Conservation (phyloP, 2,113 vertebrate genomes). For the Polyodon spathula region DNA sequence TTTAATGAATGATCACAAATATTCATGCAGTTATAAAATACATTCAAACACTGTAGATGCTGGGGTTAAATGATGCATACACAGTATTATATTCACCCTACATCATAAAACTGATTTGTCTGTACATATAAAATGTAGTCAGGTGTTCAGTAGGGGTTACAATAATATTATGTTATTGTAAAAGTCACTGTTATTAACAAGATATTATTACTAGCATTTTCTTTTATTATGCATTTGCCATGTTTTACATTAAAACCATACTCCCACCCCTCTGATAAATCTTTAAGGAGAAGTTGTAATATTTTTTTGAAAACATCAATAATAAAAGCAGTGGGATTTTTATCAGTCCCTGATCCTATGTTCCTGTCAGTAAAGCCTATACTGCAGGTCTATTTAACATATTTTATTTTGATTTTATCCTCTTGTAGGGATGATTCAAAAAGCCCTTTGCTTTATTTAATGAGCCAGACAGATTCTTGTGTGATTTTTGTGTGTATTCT, state of each 20-base stretch:
- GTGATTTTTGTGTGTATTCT: background rate
- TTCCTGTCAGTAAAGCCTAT: constrained; percentile 34
- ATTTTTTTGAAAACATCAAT: constrained; percentile 41
- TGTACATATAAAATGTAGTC: background rate
- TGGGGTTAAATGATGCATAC: background rate
- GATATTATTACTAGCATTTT: background rate
- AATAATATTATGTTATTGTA: background rate
- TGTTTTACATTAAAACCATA: background rate
- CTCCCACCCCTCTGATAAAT: background rate
- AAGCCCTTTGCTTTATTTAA: constrained; percentile 4
- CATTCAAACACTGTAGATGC: no score
- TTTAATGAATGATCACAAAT: no score
- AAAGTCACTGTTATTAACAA: background rate
- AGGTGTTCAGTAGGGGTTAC: background rate
- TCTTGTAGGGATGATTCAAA: background rate
- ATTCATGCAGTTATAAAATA: no score
- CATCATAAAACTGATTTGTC: background rate
- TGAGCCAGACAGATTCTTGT: background rate
- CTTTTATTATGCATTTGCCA: background rate
- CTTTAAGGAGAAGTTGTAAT: constrained; percentile 1
- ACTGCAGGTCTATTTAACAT: constrained; percentile 4
- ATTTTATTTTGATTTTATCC: constrained; percentile 1
- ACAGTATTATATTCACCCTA: background rate
- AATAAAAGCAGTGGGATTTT: constrained; percentile 42
- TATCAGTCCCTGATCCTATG: constrained; percentile 41